Evolutionary conservation across 2,888 invertebrate species (phyloP), one percentile per base, ranked within the genome.

Genomic region (Amblyjoppa fuscipennis): DNA sequence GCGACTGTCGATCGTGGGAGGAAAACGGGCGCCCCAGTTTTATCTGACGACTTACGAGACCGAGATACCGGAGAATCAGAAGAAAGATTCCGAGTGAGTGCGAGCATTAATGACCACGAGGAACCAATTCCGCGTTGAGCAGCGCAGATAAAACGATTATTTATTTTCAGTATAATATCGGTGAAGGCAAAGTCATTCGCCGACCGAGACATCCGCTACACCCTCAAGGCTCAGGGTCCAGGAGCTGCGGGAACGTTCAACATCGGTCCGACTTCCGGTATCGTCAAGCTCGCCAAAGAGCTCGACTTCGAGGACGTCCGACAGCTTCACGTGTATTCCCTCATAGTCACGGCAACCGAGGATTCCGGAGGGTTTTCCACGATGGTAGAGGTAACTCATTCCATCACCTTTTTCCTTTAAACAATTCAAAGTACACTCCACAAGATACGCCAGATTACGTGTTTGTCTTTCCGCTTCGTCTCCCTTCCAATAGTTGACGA

Each of bases 111-210:
- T 53, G 25, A 5, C 41, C 41, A 9, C 7, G 9, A 41, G 11
- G 3, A 56, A 56, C 20, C 20, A 2, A 59, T 25, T 25, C 3
- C 3, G 11, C 59, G 7, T 25, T 38, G 41, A 41, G 31, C n/a
- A 2, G 6, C 49, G 38, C 16, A 20, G 3, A 77, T 73, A 20
- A 53, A 41, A 86, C 76, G 41, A 25, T 16, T 53, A 41, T 74
- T 61, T 73, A 71, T 85, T 90, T 87, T 4, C 96, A 99, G 99
- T 94, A 98, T 99, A 79, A 98, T 99, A 94, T 98, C 98, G 51
- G 98, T 99, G 88, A 98, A 99, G 95, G 99, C 99, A 3, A 99
- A 99, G 94, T 98, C 99, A 0, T 99, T 99, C 93, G 99, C 99
- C 87, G 98, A 99, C 94, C 97, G 98, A 79, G 98, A 98, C 94